phyloP scores from a whole-genome alignment of 1,140 invertebrate genomes.

The Microplitis demolitor region DNA sequence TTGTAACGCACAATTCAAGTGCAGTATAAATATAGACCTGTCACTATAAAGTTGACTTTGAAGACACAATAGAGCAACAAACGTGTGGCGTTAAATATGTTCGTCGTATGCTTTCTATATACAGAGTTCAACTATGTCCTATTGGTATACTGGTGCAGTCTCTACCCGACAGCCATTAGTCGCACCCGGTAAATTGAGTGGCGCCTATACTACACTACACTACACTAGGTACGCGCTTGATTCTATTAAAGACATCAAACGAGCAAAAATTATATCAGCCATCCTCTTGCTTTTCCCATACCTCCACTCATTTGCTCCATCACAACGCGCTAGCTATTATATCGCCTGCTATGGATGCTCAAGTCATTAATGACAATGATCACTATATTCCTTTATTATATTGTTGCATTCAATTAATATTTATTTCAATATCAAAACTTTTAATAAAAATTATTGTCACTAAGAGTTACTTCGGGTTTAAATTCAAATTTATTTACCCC shows the following conservation, averaged over 20 bases:
- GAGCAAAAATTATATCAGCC: conserved; percentile 61
- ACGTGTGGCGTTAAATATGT: too few species aligned
- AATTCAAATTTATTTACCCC: too few species aligned
- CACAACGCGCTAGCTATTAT: conserved; percentile 13
- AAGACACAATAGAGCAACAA: too few species aligned
- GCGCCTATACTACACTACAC: conserved; percentile 39
- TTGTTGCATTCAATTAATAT: too few species aligned
- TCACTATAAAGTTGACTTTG: too few species aligned
- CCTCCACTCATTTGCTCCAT: conserved; percentile 2
- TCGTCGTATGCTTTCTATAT: background rate
- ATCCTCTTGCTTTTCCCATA: conserved; percentile 21
- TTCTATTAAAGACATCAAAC: conserved; percentile 62
- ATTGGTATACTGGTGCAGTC: conserved; percentile 7
- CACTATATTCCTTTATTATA: background rate
- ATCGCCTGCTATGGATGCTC: conserved; percentile 2
- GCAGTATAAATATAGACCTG: too few species aligned
- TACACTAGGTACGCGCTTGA: conserved; percentile 57
- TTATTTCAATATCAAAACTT: too few species aligned
- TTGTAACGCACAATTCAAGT: too few species aligned
- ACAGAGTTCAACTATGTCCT: background rate
- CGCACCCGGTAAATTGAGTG: conserved; percentile 59
- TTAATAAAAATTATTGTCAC: too few species aligned
- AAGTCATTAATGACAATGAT: conserved; percentile 11
- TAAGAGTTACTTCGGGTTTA: too few species aligned
- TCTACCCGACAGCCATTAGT: conserved; percentile 56